Conservation (phyloP, 2,888 invertebrate genomes). For the Cyaniris semiargus region DNA sequence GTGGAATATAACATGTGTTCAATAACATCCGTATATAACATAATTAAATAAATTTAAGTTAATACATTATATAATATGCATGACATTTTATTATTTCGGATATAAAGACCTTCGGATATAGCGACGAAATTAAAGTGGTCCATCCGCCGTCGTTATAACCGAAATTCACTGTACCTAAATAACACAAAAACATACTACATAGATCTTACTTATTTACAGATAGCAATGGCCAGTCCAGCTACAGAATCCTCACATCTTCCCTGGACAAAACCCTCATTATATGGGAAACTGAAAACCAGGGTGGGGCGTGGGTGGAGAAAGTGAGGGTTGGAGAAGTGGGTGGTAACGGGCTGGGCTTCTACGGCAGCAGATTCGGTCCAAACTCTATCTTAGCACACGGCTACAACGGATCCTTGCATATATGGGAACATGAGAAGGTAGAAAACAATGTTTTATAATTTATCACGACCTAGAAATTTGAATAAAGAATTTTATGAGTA, state of each 20-base stretch:
- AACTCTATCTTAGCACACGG: constrained; percentile 89
- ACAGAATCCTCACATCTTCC: constrained; percentile 90
- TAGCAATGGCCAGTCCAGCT: constrained; percentile 47
- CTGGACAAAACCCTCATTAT: constrained; percentile 95
- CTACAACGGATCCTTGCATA: constrained; percentile 95
- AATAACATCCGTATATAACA: too few relatives aligned
- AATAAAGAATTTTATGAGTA: not conserved
- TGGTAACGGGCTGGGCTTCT: constrained; percentile 96
- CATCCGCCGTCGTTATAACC: too few relatives aligned
- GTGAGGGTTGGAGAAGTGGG: constrained; percentile 95
- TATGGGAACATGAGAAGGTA: constrained; percentile 85
- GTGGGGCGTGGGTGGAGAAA: constrained; percentile 89
- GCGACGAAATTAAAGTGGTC: too few relatives aligned
- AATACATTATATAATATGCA: too few relatives aligned
- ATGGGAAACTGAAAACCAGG: constrained; percentile 85
- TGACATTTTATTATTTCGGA: too few relatives aligned
- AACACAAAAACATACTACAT: not conserved
- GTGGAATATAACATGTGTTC: too few relatives aligned
- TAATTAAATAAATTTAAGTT: too few relatives aligned
- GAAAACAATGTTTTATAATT: constrained; percentile 6
- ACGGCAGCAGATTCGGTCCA: constrained; percentile 90
- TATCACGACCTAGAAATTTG: not conserved
- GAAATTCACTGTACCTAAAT: too few relatives aligned
- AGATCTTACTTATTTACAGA: constrained; percentile 32
- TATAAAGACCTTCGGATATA: too few relatives aligned